Base-by-base conservation (phyloP, 2,113 vertebrate species). In the Microtus pennsylvanicus region DNA sequence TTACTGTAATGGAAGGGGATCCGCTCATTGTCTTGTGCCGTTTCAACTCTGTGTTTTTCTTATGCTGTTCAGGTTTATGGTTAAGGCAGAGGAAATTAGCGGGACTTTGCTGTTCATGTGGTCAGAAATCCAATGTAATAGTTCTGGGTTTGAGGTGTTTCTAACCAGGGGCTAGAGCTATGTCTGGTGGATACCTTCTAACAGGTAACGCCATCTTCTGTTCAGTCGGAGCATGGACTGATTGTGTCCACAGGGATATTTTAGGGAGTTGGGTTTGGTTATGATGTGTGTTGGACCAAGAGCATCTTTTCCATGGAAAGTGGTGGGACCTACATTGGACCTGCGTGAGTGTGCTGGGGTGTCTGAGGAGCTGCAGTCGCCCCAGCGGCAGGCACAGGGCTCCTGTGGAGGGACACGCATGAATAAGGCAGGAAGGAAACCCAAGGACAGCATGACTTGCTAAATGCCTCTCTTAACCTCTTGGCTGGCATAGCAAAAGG, bases 91-190 rank as follows among this genome's bases (percentile, higher is more conserved):
- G 81, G 89, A 38, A 95, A 61, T 65, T 82, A 82, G 30, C 61
- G 45, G 69, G 17, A 21, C 52, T 94, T 65, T 95, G 83, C 89
- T 65, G 61, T 91, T 91, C 55, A 26, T 94, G 95, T 95, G 81
- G n/a, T 91, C 33, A 45, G 74, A 78, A 92, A 93, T 93, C 87
- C 50, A 80, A n/a, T 94, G 33, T 85, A 72, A 50, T 70, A 28
- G 58, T 69, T 94, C 89, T 93, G 38, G 67, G 69, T 70, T 69
- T 89, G 63, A 91, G 94, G 8, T 92, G 33, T 94, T 95, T 96
- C 91, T 82, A 55, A 69, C 2, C 69, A n/a, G 63, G 42, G 26
- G 70, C 47, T 70, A 11, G 45, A 70, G 45, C 76, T 33, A 16
- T n/a, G 50, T 80, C 81, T 52, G 78, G 22, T 0, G 26, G 87